Conservation (phyloP, 2,888 invertebrate genomes). For the Eutolmus rufibarbis region DNA sequence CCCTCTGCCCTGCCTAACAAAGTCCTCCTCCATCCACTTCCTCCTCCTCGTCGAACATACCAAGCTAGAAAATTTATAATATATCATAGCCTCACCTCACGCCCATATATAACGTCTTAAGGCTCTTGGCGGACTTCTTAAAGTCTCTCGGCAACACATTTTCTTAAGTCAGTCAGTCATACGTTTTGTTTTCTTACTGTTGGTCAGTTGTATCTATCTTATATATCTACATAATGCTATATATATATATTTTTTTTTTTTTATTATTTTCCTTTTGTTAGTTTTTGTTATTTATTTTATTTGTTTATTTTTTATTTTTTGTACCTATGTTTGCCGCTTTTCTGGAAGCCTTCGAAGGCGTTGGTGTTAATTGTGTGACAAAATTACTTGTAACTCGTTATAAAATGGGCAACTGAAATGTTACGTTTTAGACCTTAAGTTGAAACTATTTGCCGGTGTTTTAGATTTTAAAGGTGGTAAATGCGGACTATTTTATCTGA, state of each 20-base stretch:
- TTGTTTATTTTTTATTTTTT: neutral
- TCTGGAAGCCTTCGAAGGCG: constrained; percentile 36
- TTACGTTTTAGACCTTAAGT: neutral
- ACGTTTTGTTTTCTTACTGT: neutral
- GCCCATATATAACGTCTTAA: constrained; percentile 12
- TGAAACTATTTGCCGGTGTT: neutral
- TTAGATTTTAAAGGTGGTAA: neutral
- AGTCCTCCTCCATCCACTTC: neutral
- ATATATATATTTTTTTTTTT: neutral
- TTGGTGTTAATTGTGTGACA: constrained; percentile 44
- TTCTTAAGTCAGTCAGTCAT: neutral
- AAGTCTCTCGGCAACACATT: neutral
- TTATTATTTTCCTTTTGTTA: neutral
- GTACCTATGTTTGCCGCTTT: neutral
- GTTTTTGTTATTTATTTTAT: neutral
- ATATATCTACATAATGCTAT: neutral
- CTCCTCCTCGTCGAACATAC: neutral
- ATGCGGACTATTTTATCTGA: neutral
- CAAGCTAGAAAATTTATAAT: neutral
- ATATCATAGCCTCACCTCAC: constrained; percentile 20
- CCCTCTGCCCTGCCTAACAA: constrained; percentile 4
- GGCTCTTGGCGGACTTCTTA: neutral
- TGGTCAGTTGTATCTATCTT: neutral
- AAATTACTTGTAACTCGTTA: constrained; percentile 39
- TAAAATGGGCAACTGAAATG: constrained; percentile 34